Base-by-base conservation (phyloP, 2,888 invertebrate genomes). In the Chalcis sispes region DNA sequence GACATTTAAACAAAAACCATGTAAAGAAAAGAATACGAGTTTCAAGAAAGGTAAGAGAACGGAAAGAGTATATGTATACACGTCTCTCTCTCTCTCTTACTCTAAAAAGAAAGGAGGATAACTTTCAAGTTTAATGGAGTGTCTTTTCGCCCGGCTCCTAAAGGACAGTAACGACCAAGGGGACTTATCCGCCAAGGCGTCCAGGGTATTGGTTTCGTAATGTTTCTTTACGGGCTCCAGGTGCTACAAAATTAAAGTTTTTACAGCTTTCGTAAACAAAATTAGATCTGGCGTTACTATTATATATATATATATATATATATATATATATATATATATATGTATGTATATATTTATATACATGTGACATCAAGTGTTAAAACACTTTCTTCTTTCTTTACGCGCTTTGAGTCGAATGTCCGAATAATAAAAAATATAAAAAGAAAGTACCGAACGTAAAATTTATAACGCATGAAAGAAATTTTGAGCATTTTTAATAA, bases 161-260 rank as follows among this genome's bases (percentile, higher is more conserved):
- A 61, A 52, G 52, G 40, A 18, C 48, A 2, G 62, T 62, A 72
- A 72, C 56, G 59, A 50, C 48, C 59, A 29, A 13, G 5, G 56
- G 36, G 69, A 70, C 10, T 46, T 2, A 4, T 15, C 15, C 7
- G 50, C 20, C 13, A 50, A 13, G 20, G 27, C 23, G 56, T 27
- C 27, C 40, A 18, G 58, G 10, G 5, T 65, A 72, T 72, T 65
- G 65, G 59, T 40, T 75, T 23, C 48, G 48, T 70, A 65, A 75
- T 36, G 64, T 75, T 59, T 67, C 72, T 72, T 76, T 66, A 76
- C 42, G 66, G 32, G 66, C 46, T 18, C 46, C 59, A 65, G 52
- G 65, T 48, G 42, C 7, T 7, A 1, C 56, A n/a, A 46, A 66
- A 67, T 72, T 66, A 75, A 58, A 36, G 64, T 50, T 50, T 69